Evolutionary conservation across 2,888 invertebrate species (phyloP), one percentile per base, ranked within the genome.

Genomic region (Eilema sororculum): DNA sequence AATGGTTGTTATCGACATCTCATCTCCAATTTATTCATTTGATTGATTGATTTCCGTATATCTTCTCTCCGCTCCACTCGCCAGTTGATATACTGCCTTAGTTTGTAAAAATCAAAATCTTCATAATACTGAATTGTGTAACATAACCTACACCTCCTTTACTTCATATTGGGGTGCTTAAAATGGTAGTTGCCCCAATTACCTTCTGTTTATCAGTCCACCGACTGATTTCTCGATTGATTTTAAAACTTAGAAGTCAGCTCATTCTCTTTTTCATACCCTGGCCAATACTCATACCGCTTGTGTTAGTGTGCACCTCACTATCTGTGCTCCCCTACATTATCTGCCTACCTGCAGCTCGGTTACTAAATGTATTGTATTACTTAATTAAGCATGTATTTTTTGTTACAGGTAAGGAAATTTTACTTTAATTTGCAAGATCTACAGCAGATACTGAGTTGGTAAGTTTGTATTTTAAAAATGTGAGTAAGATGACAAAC

Each of bases 391-490:
- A 46, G 25, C 2, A 30, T 16, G 13, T 30, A 58, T 56, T 9
- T 64, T 64, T 68, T 59, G 64, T 68, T 68, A 59, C 68, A 68
- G 68, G 68, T 68, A 68, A 68, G 68, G 22, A 30, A 24, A 9
- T 67, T 41, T 4, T 60, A 5, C 25, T 58, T 25, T 16, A 4
- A 67, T 20, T 22, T 16, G 16, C 28, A 22, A n/a, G 22, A 52
- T 28, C 24, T 52, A 46, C 4, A 24, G 13, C n/a, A 56, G 13
- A 2, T 22, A 28, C 13, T 10, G 16, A 1, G 13, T 59, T 41
- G 30, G 67, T 67, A 61, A 67, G 67, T 28, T 5, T 46, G 28
- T 28, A 4, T 28, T 28, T n/a, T n/a, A n/a, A n/a, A n/a, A n/a
- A n/a, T n/a, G n/a, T n/a, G n/a, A n/a, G n/a, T n/a, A n/a, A n/a